A percentile compares a stretch with the other conserved stretches of the same genome.
phyloP scores from a whole-genome alignment of 1,140 invertebrate species.

The Venustaconcha ellipsiformis region DNA sequence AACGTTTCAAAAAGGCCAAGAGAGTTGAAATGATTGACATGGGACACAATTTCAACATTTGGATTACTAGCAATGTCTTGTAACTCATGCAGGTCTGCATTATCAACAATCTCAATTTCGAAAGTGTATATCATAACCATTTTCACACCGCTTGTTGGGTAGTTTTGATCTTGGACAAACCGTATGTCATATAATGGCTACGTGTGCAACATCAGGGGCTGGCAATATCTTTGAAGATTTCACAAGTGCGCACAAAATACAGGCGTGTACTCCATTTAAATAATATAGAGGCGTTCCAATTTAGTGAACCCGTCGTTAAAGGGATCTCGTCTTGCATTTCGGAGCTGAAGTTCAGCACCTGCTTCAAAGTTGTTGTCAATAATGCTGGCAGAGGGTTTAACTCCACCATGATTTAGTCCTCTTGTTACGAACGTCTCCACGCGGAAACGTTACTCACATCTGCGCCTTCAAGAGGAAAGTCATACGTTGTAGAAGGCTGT shows the following conservation, averaged over 20 bases:
- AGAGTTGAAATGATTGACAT: slow-evolving; percentile 44
- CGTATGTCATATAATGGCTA: slow-evolving; percentile 59
- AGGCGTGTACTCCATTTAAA: slow-evolving; percentile 34
- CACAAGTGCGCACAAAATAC: slow-evolving; percentile 30
- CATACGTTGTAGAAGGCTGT: too few species aligned
- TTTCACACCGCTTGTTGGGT: slow-evolving; percentile 35
- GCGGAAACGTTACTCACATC: too few species aligned
- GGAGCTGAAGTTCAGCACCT: slow-evolving; percentile 32
- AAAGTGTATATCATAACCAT: slow-evolving; percentile 45
- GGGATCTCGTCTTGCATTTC: slow-evolving; percentile 32
- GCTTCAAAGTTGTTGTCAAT: too few species aligned
- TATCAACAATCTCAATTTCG: slow-evolving; percentile 50
- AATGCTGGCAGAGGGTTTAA: too few species aligned
- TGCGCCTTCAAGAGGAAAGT: too few species aligned
- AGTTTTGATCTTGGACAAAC: slow-evolving; percentile 45
- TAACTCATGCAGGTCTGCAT: slow-evolving; percentile 43
- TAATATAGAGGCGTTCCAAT: slow-evolving; percentile 12
- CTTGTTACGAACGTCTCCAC: too few species aligned
- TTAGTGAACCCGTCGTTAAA: slow-evolving; percentile 31
- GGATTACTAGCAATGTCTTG: slow-evolving; percentile 43
- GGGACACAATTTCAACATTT: slow-evolving; percentile 40
- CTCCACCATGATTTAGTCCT: too few species aligned
- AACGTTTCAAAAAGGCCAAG: slow-evolving; percentile 51
- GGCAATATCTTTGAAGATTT: slow-evolving; percentile 25
- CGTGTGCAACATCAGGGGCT: slow-evolving; percentile 32